These are phyloP conservation scores for Pelecanus crispus DNA, from an alignment of 2,113 vertebrate genomes.

Conservation along the genomic window DNA sequence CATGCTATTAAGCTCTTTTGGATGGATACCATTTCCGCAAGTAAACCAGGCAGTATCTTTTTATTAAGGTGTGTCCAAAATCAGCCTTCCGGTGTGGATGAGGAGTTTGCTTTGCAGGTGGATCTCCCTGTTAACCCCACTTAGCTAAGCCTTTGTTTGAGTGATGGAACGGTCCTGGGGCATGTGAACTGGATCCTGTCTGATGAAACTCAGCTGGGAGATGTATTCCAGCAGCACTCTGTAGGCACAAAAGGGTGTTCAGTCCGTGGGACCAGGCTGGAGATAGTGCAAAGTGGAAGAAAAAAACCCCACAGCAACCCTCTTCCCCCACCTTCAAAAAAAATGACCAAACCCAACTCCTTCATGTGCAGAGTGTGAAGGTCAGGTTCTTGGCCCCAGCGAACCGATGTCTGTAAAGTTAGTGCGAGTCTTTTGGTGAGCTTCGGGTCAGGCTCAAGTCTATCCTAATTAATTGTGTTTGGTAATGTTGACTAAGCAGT, in stretches of 20 bases:
- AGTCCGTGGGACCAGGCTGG: neutral
- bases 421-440: neutral
- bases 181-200: neutral
- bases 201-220: neutral
- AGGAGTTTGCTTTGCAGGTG: neutral
- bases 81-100: neutral
- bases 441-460: neutral
- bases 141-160: neutral
- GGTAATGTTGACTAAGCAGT: neutral
- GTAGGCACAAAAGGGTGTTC: neutral
- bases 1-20: neutral
- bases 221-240: neutral
- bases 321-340: neutral
- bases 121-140: neutral
- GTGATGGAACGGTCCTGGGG: neutral
- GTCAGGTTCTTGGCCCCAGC: neutral
- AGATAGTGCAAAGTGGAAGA: neutral
- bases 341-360: neutral
- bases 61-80: neutral
- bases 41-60: neutral
- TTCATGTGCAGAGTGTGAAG: neutral
- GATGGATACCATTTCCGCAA: neutral
- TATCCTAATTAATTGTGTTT: neutral
- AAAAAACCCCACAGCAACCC: neutral
- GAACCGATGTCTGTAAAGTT: neutral